Base-by-base conservation (phyloP, 2,113 vertebrate genomes). In the human (Homo sapiens) region DNA sequence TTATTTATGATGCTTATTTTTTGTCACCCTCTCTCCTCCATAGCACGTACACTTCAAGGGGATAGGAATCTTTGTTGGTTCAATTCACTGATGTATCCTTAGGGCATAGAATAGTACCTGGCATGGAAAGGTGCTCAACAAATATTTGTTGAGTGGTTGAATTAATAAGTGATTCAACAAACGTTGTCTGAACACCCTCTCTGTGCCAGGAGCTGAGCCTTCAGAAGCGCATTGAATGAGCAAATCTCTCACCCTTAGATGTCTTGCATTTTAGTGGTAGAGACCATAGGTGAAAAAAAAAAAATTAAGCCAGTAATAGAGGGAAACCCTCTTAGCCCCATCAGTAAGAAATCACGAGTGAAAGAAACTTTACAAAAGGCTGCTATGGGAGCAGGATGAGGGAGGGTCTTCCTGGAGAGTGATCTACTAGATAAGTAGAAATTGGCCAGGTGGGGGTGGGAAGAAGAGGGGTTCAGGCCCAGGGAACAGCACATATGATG, bases 91-190 rank as follows among this genome's bases (percentile, higher is more conserved):
- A 78, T 25, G 48, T 83, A 9, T 40, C 48, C 83, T 85, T 30
- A 82, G 66, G 85, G 35, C 66, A 88, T 6, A 81, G 84, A 80
- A 83, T 16, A 38, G 55, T 43, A 50, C 48, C 48, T 59, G 75
- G 32, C 80, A 70, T 68, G 59, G 88, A 80, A 89, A 87, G 90
- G 43, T 76, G 84, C 75, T 78, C 40, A 27, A 61, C 64, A 76
- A 84, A n/a, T 78, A 45, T 85, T 73, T 88, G 83, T 90, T 8
- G 66, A 92, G 61, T 38, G 52, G 32, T 79, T 93, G 87, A 88
- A 75, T 83, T 78, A 38, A 55, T 66, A 66, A n/a, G 75, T 38
- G 80, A 89, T 45, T 76, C 87, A 18, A 66, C 79, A 55, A 78
- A 64, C 0, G 4, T 79, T 79, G 83, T 52, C 78, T 78, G n/a